phyloP scores from a whole-genome alignment of 2,888 invertebrate genomes.

The Frankliniella fusca region DNA sequence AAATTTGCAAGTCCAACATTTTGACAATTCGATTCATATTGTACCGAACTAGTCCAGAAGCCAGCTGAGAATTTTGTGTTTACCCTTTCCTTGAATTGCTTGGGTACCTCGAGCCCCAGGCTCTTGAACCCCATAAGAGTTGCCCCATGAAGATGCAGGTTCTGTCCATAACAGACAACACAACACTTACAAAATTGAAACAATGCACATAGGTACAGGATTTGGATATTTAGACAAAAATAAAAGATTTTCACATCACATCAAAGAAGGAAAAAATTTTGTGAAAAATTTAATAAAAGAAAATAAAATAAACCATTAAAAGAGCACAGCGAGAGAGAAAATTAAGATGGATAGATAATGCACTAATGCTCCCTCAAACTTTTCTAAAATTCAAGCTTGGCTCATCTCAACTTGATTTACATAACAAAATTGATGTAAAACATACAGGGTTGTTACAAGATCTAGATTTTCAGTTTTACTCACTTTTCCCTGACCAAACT shows the following conservation, averaged over 20 bases:
- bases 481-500: no score
- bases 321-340: not conserved
- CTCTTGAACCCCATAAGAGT: not conserved
- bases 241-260: not conserved
- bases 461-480: no score
- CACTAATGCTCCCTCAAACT: no score
- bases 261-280: not conserved
- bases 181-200: conserved; percentile 5
- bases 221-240: not conserved
- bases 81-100: not conserved
- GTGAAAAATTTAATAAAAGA: not conserved
- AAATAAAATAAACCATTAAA: not conserved
- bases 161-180: conserved; percentile 25
- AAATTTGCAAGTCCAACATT: not conserved
- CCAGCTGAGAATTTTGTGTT: conserved; percentile 17
- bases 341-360: no score
- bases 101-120: not conserved
- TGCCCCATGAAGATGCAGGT: conserved; percentile 5
- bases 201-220: not conserved
- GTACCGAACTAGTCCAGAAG: not conserved
- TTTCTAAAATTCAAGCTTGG: no score
- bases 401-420: no score
- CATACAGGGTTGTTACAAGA: no score
- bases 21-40: not conserved
- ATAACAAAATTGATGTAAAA: no score